Base-by-base conservation (phyloP, 2,888 invertebrate genomes). In the Tiliacea aurago region DNA sequence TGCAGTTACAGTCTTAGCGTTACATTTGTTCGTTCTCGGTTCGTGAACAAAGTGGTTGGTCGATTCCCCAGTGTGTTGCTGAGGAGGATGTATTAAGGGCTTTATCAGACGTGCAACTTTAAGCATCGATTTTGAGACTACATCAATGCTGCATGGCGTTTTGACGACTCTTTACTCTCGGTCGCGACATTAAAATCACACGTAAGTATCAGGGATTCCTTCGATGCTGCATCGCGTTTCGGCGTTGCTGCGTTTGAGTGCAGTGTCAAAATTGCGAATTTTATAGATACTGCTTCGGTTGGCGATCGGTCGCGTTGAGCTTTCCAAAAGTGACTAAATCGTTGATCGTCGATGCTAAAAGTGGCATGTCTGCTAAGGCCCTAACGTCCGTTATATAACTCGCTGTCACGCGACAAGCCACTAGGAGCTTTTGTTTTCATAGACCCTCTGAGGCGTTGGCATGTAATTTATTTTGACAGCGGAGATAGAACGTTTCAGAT, bases 401-500 rank as follows among this genome's bases (percentile, higher is more conserved):
- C 70, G 69, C 49, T 82, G 77, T 81, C 82, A 77, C 76, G 67
- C 78, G 66, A 81, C 78, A 70, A 73, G 67, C 65, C 76, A 63
- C 73, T 74, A 51, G 76, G 41, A 59, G 66, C 65, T 70, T 80
- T 82, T 82, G 80, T 78, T 85, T 82, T 68, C 72, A 76, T 77
- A 69, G 53, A 70, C 65, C 85, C 86, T 75, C 62, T 53, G 73
- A 76, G 63, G 62, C 76, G 49, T 70, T 62, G 68, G 70, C 77
- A 70, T 76, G 81, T 59, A 74, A 83, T 86, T 83, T 81, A 76
- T 78, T 81, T 78, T 69, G 77, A 83, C 70, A 74, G 55, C 73
- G 49, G 68, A 70, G 59, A 81, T 81, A 71, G 71, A 62, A 79
- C 58, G 66, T 59, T 78, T 66, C 45, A 45, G 33, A 70, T 47